Base-by-base conservation (phyloP, 2,888 invertebrate genomes). In the Ectemnius continuus region DNA sequence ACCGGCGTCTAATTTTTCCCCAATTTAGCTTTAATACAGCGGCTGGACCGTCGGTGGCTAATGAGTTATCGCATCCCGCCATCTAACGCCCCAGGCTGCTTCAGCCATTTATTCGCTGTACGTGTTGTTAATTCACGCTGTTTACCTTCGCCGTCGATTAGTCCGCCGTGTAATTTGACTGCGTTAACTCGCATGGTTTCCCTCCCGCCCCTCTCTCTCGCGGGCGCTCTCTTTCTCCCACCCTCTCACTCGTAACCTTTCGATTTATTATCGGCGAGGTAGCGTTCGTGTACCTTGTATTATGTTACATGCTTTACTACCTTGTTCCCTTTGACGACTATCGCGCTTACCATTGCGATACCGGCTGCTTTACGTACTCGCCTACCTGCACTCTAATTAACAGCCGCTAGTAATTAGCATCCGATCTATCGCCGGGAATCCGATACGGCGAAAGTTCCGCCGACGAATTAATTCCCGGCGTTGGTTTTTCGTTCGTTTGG, bases 91-190 rank as follows among this genome's bases (percentile, higher is more conserved):
- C 52, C 61, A n/a, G 18, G 46, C 46, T 61, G 69, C 69, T 76
- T 76, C 76, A 72, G 72, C 69, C 48, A 60, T 72, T 68, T 72
- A 63, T 36, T 72, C 62, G 62, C 68, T 36, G 36, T 36, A 63
- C 68, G 68, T 59, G 68, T 76, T 60, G 76, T 76, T 76, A 67
- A 76, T 69, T 64, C 63, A 52, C 65, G 76, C 68, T 72, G 68
- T 76, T 76, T 72, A 66, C 72, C 48, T 60, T 45, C 68, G 36
- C 65, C 68, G 36, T 64, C 65, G 64, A 72, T 76, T 76, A 76
- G 76, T 73, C 63, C 61, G 57, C 66, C n/a, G 61, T 69, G 72
- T 69, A 76, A 77, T 77, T 76, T 69, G 76, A 66, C 47, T 64
- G 62, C 46, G 59, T 56, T 46, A 67, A 60, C 57, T 56, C 68